Conservation (phyloP, 2,888 invertebrate species). For the Tenthredo mesomela region DNA sequence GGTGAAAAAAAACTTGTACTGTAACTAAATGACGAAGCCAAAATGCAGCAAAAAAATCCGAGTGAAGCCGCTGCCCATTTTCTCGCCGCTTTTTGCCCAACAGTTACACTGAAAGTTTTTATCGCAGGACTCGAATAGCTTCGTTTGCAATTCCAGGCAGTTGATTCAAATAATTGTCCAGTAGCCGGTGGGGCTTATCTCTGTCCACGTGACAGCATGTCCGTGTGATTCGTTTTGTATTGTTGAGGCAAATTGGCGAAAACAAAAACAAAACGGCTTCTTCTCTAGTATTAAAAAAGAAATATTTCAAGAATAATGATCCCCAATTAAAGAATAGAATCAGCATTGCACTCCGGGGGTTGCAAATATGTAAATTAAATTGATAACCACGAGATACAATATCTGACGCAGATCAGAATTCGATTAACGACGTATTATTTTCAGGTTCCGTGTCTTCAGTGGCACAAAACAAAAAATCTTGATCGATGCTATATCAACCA, state of each 20-base stretch:
- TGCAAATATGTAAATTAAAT: not conserved
- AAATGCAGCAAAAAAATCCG: not conserved
- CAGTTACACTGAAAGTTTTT: constrained; percentile 28
- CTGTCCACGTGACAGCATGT: constrained; percentile 23
- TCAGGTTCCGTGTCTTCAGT: not conserved
- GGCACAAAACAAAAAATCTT: not conserved
- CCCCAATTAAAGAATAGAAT: not conserved
- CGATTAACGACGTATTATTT: not conserved
- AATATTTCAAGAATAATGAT: not conserved
- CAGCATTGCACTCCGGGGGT: not conserved
- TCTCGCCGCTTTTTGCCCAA: constrained; percentile 27
- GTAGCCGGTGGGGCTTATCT: constrained; percentile 41
- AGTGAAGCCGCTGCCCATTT: constrained; percentile 15
- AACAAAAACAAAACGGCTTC: constrained; percentile 7
- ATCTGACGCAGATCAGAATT: not conserved
- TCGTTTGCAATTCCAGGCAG: constrained; percentile 46
- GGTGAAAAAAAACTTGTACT: not conserved
- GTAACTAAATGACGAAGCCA: constrained; percentile 4
- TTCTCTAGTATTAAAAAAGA: not conserved
- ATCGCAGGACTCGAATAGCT: constrained; percentile 37
- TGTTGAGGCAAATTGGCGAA: not conserved
- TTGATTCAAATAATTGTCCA: constrained; percentile 47
- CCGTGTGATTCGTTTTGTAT: constrained; percentile 18
- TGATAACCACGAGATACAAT: not conserved
- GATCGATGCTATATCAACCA: not conserved